Conservation (phyloP, 30 jellyfish, hydroid and myxozoan species). For the Cassiopea xamachana region DNA sequence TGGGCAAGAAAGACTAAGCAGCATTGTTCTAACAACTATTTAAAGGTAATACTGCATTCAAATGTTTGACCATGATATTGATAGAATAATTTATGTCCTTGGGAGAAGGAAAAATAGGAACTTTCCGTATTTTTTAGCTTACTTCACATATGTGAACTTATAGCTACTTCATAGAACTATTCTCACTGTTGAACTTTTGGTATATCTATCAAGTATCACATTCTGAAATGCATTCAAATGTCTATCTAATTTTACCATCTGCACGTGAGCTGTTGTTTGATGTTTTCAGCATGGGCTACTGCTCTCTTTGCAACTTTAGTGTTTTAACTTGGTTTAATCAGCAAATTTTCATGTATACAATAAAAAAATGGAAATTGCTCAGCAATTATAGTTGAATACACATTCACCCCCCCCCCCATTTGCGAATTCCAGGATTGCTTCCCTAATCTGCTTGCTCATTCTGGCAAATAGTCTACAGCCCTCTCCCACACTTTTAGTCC, state of each 20-base stretch:
- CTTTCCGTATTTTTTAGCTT: conserved; percentile 2
- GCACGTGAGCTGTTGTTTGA: too few species aligned
- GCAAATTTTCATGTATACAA: too few species aligned
- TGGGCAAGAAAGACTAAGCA: conserved; percentile 53
- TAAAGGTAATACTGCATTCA: conserved; percentile 6
- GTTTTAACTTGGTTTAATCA: not conserved
- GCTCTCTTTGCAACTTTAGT: too few species aligned
- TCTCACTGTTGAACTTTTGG: too few species aligned
- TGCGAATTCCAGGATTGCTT: not conserved
- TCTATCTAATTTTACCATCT: too few species aligned
- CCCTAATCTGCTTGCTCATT: conserved; percentile 21
- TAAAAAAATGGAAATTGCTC: not conserved
- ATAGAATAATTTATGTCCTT: conserved; percentile 25
- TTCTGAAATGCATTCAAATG: too few species aligned
- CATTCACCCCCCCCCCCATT: not conserved
- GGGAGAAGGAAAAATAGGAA: conserved; percentile 29
- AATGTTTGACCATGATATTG: not conserved
- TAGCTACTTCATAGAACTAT: too few species aligned
- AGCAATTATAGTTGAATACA: not conserved
- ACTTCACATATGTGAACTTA: not conserved
- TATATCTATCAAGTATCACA: too few species aligned
- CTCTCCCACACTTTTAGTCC: conserved; percentile 29
- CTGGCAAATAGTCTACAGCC: conserved; percentile 46
- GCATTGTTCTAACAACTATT: conserved; percentile 26
- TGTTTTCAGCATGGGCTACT: conserved; percentile 18